phyloP scores from a whole-genome alignment of 2,797 vertebrate species.

The Notoglanidium macrostoma region DNA sequence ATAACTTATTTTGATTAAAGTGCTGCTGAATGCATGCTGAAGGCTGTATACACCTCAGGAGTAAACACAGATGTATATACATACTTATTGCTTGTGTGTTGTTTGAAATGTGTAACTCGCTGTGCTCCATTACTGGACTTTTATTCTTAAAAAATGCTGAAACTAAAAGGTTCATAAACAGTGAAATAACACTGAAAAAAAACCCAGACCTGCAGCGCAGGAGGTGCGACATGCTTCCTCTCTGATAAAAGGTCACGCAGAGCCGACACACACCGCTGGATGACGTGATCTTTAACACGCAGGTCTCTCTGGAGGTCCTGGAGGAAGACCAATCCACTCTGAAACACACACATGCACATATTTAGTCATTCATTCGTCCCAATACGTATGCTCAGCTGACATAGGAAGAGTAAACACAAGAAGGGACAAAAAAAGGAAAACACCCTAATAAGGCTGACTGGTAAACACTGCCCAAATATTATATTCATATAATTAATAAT shows the following conservation, averaged over 20 bases:
- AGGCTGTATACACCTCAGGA: background rate
- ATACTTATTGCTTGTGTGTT: no score
- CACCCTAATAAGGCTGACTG: no score
- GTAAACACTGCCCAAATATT: background rate
- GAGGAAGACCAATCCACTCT: constrained; percentile 80
- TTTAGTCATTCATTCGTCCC: background rate
- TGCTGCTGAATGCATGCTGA: background rate
- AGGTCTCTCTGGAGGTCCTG: constrained; percentile 79
- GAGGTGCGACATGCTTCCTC: constrained; percentile 64
- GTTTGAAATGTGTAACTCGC: background rate
- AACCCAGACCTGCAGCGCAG: constrained; percentile 51
- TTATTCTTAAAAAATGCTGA: background rate
- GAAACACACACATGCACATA: constrained; percentile 45
- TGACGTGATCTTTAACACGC: constrained; percentile 78
- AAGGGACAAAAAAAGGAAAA: no score
- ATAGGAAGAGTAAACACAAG: no score
- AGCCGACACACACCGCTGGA: constrained; percentile 78
- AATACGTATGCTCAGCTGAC: background rate
- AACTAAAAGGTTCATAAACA: background rate
- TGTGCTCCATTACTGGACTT: background rate
- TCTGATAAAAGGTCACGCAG: constrained; percentile 76
- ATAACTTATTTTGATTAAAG: background rate
- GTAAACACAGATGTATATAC: background rate
- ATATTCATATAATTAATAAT: no score
- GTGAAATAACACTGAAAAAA: background rate